A percentile compares a stretch with the other conserved stretches of the same genome.
Evolutionary conservation across 2,113 vertebrate species (phyloP).

Genomic region (Entomyzon cyanotis): DNA sequence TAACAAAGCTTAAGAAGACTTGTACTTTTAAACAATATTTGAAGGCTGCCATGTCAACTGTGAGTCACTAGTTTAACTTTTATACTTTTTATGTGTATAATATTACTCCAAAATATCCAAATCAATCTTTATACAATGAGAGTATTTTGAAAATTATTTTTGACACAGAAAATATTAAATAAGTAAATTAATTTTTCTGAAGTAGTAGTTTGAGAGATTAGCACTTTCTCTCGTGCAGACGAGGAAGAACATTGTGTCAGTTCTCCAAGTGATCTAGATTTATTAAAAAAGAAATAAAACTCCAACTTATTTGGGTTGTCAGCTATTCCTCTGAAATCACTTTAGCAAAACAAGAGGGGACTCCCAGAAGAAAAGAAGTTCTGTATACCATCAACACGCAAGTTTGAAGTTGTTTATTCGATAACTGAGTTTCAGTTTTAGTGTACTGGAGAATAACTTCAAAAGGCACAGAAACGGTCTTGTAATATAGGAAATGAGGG

Average conservation of each 20-base stretch:
- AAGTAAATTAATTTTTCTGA: background rate
- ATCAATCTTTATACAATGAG: background rate
- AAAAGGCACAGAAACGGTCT: background rate
- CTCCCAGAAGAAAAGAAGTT: background rate
- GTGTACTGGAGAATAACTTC: background rate
- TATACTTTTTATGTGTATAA: background rate
- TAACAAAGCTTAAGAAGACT: background rate
- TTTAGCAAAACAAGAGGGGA: background rate
- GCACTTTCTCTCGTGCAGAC: background rate
- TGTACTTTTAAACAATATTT: constrained; percentile 17
- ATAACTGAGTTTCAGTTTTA: background rate
- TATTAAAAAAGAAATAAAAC: background rate
- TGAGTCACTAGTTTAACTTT: constrained; percentile 40
- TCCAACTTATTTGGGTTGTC: fast-evolving
- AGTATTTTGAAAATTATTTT: background rate
- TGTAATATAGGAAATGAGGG: background rate
- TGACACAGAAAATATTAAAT: background rate
- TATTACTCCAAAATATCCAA: background rate
- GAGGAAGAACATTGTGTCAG: background rate
- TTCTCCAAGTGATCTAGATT: background rate
- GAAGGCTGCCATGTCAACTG: background rate
- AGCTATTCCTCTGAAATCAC: background rate
- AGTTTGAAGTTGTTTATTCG: background rate
- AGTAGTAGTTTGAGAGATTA: background rate
- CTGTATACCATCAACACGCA: background rate